Base-by-base conservation (phyloP, 2,888 invertebrate genomes). In the Archaeoteleia sp. region DNA sequence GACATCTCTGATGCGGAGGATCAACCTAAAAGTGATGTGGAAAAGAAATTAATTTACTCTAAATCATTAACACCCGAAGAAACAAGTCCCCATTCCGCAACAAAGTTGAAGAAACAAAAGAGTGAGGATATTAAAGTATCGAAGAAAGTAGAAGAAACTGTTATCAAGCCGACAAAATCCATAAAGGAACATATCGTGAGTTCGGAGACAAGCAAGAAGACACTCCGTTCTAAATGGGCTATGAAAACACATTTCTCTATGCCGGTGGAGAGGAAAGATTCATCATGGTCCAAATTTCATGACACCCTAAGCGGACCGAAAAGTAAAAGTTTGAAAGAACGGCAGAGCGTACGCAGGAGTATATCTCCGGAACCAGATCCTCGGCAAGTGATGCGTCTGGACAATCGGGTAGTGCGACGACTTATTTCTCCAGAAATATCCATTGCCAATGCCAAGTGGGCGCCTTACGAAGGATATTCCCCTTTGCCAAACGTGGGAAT, bases 301-400 rank as follows among this genome's bases (percentile, higher is more conserved):
- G 82, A 79, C 0, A 70, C 75, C 17, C 29, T 70, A 12, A 76
- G 74, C 8, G 79, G 74, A 0, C 65, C 74, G 10, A 84, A 83
- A 57, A 82, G 80, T 69, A 83, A 78, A 67, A 83, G 83, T 58
- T 71, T 83, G 48, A 81, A 81, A 61, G 84, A 84, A 30, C 75
- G 82, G n/a, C 82, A 82, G 65, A 83, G 84, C 55, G 78, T 84
- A 5, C 75, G 83, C 20, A 77, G 83, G 20, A 85, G 84, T 67
- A 74, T 85, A 67, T 85, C 85, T 0, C 85, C 85, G 4, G 85
- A 85, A 13, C 84, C 84, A 6, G 83, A 82, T 62, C 80, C 81
- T 0, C 70, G 82, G 5, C 80, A 78, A 15, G 53, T 83, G 9
- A 74, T 39, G 58, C 73, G 75, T 4, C 46, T 82, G 9, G 81